Conservation (phyloP, 2,888 invertebrate genomes). For the Laothoe populi region DNA sequence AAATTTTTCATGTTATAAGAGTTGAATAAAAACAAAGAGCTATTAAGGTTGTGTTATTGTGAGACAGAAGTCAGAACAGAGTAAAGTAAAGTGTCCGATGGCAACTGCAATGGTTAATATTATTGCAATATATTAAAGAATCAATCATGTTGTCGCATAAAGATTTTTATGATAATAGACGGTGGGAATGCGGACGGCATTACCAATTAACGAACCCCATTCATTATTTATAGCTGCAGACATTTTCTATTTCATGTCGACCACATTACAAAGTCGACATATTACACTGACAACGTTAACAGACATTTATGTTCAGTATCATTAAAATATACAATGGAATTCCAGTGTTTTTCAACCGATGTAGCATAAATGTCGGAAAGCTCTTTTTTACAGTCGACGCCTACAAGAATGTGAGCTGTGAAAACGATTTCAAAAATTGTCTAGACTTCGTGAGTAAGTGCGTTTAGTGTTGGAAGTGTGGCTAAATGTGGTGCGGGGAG, state of each 20-base stretch:
- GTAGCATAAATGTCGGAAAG: constrained; percentile 14
- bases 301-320: constrained; percentile 32
- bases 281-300: constrained; percentile 22
- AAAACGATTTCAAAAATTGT: constrained; percentile 45
- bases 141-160: constrained; percentile 32
- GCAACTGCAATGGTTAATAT: constrained; percentile 30
- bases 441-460: constrained; percentile 56
- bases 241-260: constrained; percentile 31
- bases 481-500: constrained; percentile 62
- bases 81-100: constrained; percentile 24
- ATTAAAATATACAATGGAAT: constrained; percentile 23
- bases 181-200: constrained; percentile 56
- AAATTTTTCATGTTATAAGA: constrained; percentile 13
- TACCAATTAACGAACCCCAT: constrained; percentile 35
- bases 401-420: constrained; percentile 35
- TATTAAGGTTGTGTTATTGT: constrained; percentile 23
- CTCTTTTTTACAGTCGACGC: constrained; percentile 39
- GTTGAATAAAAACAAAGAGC: background rate
- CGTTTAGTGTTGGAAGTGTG: constrained; percentile 46
- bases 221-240: constrained; percentile 31
- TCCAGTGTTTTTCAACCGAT: constrained; percentile 8
- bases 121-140: constrained; percentile 23
- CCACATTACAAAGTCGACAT: constrained; percentile 25
- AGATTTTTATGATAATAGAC: constrained; percentile 47
- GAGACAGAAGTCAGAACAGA: constrained; percentile 29